Evolutionary conservation across 2,888 invertebrate species (phyloP), one percentile per base, ranked within the genome.

Genomic region (Drosophila villosipedis): DNA sequence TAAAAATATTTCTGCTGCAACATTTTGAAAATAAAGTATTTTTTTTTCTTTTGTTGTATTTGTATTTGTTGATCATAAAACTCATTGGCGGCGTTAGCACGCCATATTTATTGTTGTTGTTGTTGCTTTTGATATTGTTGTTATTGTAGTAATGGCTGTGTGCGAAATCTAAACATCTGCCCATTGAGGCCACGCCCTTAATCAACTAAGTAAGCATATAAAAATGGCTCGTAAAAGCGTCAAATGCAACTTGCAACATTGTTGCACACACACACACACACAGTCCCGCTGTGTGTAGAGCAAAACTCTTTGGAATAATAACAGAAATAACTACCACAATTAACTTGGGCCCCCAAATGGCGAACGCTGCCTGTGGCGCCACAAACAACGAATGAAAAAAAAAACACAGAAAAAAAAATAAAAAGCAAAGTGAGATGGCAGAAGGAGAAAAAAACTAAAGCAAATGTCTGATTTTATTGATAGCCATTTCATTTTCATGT

Each of bases 151-250:
- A 47, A 58, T 55, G 47, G 73, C 66, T 35, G 50, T 66, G 59
- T 52, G 68, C 69, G 55, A 82, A 84, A 89, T 85, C 85, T 88
- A 90, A 90, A 76, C 85, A 88, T 71, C 78, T 73, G 83, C 73
- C 75, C 68, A 58, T 41, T 63, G 65, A 57, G 54, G 87, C 83
- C 89, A 90, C 85, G 81, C 85, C 85, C 87, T 89, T 89, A 87
- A 87, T 87, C 91, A 87, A 91, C 87, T 87, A 87, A 87, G 87
- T 87, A 86, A 87, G 87, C 87, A 90, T 89, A 89, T 89, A 85
- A 85, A 85, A 80, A 79, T 72, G 78, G 80, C 68, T 87, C 87
- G 91, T 87, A 87, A 87, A 91, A 82, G 73, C 83, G 78, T 76
- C 75, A 84, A 85, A 90, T 84, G 90, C 82, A 75, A 70, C 75